Evolutionary conservation across 2,797 vertebrate genomes (phyloP), one percentile per base, ranked within the genome.

Genomic region (Anableps anableps): DNA sequence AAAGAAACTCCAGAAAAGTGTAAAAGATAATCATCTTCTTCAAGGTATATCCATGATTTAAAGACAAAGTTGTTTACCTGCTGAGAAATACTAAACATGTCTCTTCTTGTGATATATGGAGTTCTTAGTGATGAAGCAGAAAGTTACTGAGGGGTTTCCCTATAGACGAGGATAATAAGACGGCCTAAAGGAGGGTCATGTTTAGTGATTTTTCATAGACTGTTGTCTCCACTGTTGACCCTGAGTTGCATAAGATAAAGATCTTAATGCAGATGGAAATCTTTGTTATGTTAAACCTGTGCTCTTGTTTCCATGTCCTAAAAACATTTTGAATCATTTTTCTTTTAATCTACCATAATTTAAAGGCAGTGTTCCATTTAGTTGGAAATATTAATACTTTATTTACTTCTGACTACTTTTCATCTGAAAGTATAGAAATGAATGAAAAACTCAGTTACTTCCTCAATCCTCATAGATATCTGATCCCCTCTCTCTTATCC

Each of bases 111-210:
- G 50, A 13, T 45, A 34, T 45, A 47, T 31, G 26, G 68, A 55
- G 23, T 45, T 62, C 73, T 83, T 76, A 77, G 75, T 87, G 72
- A 85, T 5, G 41, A 6, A 74, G 83, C 31, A 75, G 77, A 88
- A 90, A 90, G 79, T 70, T 23, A 76, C 78, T 31, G 29, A 0
- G 1, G 85, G 73, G 68, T 31, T 75, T 88, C 51, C 23, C 29
- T 47, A 5, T 23, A 29, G 68, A 77, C 16, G 1, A 0, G 19
- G 29, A 72, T 55, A 72, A 76, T 36, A 31, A 76, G 10, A 70
- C 13, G 11, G n/a, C 5, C 48, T 1, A 19, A 23, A 58, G 60
- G 43, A 77, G 26, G 23, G 74, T 48, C 41, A 64, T 53, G 41
- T 47, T 45, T 3, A 5, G 34, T 77, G 29, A 43, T 43, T 77